Base-by-base conservation (phyloP, 92 coral and sea anemone genomes). In the Epizoanthus fatuus region DNA sequence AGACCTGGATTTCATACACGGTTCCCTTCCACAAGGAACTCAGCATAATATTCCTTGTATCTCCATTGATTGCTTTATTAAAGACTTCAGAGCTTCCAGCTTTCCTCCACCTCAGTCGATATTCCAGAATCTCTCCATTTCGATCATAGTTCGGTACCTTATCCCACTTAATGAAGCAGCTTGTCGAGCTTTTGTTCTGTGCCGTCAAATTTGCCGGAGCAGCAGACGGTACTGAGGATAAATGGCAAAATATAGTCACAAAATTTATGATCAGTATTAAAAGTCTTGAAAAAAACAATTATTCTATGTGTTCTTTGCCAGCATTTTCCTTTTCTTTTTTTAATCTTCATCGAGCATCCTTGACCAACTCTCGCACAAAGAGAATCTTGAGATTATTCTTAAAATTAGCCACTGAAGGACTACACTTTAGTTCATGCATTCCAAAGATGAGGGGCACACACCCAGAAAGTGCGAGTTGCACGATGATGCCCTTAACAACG, bases 161-260 rank as follows among this genome's bases (percentile, higher is more conserved):
- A 19, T 56, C 82, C 82, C 82, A 77, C 15, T 77, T 14, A 77
- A 77, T 20, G 55, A 77, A 60, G 56, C 82, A 77, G 58, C 14
- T 53, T 5, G 58, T 77, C 9, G 82, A 40, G 16, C 82, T 77
- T 22, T 45, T 17, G 47, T 77, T 77, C 40, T 19, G 51, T 11
- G 82, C 71, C 25, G 58, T 77, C 57, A 77, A 2, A 19, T 77
- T 59, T 39, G 69, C 63, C 5, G 82, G 82, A 20, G 22, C 58
- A 20, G 82, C 82, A 13, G 69, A 39, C 4, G 82, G 70, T 20
- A 59, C 82, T 77, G 9, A 2, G 29, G 25, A 39, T 0, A 59
- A 59, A 59, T 16, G 42, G 16, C 39, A 29, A 49, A 29, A 49
- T 12, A 10, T 49, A 49, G 9, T 49, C 13, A 35, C 9, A 37